Evolutionary conservation across 2,113 vertebrate genomes (phyloP).

Genomic region (Prochilodus magdalenae): DNA sequence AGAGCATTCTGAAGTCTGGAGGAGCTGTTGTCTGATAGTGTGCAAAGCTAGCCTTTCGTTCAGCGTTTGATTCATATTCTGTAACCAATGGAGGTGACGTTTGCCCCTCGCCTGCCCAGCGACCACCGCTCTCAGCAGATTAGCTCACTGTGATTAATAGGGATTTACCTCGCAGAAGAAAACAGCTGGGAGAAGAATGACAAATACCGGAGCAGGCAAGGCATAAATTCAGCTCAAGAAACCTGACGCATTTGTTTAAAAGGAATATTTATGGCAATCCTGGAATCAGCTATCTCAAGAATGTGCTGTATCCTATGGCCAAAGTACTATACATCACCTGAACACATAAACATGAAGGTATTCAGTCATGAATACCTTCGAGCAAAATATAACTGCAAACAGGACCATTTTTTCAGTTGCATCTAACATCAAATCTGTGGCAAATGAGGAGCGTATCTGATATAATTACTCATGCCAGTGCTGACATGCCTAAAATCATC

Average conservation of each 20-base stretch:
- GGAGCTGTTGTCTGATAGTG: slow-evolving; percentile 54
- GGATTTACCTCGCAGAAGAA: slow-evolving; percentile 75
- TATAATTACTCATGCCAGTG: neutral
- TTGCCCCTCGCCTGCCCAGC: slow-evolving; percentile 58
- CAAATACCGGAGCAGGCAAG: slow-evolving; percentile 67
- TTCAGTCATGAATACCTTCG: neutral
- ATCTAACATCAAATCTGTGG: neutral
- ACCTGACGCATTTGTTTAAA: slow-evolving; percentile 63
- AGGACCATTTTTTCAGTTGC: neutral
- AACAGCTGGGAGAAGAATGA: slow-evolving; percentile 75
- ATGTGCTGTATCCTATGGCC: slow-evolving; percentile 15
- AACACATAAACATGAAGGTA: neutral
- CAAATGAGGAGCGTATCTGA: neutral
- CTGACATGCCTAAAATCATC: neutral
- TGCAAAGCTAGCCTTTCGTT: slow-evolving; percentile 66
- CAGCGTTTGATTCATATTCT: slow-evolving; percentile 76
- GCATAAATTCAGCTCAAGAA: slow-evolving; percentile 68
- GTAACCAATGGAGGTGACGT: slow-evolving; percentile 77
- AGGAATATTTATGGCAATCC: slow-evolving; percentile 11
- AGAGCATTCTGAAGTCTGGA: no score
- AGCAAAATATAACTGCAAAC: neutral
- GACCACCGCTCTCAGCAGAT: slow-evolving; percentile 75
- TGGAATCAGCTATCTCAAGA: slow-evolving; percentile 18
- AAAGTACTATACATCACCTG: neutral
- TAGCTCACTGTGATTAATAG: slow-evolving; percentile 80